Evolutionary conservation across 2,113 vertebrate species (phyloP).

Genomic region (Otocyon megalotis): DNA sequence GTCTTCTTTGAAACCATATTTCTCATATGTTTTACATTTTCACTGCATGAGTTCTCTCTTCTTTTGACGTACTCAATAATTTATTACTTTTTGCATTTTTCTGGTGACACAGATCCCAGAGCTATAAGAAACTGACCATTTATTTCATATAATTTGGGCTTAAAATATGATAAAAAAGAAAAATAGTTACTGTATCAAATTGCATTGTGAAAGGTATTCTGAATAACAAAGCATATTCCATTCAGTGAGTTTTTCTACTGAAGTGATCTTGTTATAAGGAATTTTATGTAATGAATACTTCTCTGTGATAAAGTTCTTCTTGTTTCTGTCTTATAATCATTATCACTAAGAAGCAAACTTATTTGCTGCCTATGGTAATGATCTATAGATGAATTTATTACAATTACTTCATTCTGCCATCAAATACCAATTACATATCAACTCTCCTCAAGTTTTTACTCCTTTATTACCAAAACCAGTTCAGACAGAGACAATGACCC

Average conservation of each 20-base stretch:
- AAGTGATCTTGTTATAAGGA: conserved; percentile 26
- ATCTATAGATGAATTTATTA: conserved; percentile 36
- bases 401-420: not conserved
- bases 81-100: conserved; percentile 70
- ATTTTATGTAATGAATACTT: conserved; percentile 24
- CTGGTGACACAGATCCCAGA: conserved; percentile 26
- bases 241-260: conserved; percentile 25
- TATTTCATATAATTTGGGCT: conserved; percentile 25
- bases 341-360: conserved; percentile 18
- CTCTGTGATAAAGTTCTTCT: conserved; percentile 39
- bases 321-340: not conserved
- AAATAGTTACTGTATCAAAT: not conserved
- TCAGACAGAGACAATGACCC: not conserved
- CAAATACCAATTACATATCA: not conserved
- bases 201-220: not conserved
- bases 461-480: conserved; percentile 3
- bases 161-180: conserved; percentile 52
- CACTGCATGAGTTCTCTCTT: conserved; percentile 55
- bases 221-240: conserved; percentile 13
- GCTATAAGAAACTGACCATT: conserved; percentile 23
- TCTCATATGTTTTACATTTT: conserved; percentile 67
- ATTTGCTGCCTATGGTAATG: conserved; percentile 35
- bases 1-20: conserved; percentile 62
- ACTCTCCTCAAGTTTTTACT: not conserved
- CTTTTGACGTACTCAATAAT: conserved; percentile 60